Percentiles rank a stretch among this genome's conserved stretches.
phyloP scores from a whole-genome alignment of 2,888 invertebrate species.

The Acrobasis consociella region DNA sequence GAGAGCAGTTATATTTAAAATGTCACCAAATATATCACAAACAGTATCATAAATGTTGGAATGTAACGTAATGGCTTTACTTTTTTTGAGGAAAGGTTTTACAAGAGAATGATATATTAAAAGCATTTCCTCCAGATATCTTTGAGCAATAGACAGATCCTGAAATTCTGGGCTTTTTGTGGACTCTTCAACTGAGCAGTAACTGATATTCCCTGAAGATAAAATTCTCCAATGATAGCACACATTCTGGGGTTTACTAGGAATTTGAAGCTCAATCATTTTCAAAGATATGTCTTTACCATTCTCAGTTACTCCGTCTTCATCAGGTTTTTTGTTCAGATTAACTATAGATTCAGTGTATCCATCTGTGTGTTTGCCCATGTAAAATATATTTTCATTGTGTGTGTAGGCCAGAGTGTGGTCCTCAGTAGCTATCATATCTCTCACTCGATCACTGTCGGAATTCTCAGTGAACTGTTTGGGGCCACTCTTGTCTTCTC shows the following conservation, averaged over 20 bases:
- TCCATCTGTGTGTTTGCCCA: slow-evolving; percentile 84
- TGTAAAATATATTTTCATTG: slow-evolving; percentile 86
- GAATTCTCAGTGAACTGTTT: slow-evolving; percentile 81
- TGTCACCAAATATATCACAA: slow-evolving; percentile 86
- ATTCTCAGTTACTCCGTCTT: slow-evolving; percentile 45
- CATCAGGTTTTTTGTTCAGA: slow-evolving; percentile 57
- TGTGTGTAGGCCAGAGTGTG: slow-evolving; percentile 87
- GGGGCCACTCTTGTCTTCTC: slow-evolving; percentile 86
- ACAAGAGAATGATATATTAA: slow-evolving; percentile 84
- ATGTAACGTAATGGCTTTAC: slow-evolving; percentile 78
- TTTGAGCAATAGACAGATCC: slow-evolving; percentile 85
- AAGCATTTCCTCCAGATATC: slow-evolving; percentile 87
- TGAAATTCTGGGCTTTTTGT: slow-evolving; percentile 71
- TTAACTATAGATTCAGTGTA: slow-evolving; percentile 72
- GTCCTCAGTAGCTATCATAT: slow-evolving; percentile 84
- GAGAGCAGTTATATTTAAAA: slow-evolving; percentile 86
- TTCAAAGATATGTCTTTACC: slow-evolving; percentile 48
- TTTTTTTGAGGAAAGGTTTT: slow-evolving; percentile 85
- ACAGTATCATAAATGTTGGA: slow-evolving; percentile 84
- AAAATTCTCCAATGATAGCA: slow-evolving; percentile 77
- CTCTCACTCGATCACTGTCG: slow-evolving; percentile 82
- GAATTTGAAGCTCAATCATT: slow-evolving; percentile 52
- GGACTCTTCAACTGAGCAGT: slow-evolving; percentile 70
- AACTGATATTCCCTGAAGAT: slow-evolving; percentile 73
- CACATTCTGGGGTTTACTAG: slow-evolving; percentile 67